Conservation (phyloP, 2,113 vertebrate species). For the Trichechus manatus region DNA sequence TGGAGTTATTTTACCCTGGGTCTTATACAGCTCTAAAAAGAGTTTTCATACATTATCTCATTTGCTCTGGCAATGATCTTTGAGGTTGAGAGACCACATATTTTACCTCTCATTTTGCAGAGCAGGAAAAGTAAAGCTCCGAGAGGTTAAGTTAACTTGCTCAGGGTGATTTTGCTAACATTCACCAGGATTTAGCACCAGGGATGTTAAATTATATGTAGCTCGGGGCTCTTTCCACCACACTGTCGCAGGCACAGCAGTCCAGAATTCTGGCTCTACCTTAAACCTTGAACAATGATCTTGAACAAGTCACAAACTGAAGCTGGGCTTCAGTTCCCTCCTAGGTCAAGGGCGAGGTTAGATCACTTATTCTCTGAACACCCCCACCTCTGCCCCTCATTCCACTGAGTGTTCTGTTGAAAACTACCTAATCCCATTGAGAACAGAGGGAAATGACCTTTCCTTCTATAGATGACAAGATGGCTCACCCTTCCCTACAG, state of each 20-base stretch:
- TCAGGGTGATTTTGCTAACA: not conserved
- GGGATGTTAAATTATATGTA: not conserved
- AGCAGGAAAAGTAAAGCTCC: not conserved
- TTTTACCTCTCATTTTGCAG: conserved; percentile 53
- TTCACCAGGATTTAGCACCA: not conserved
- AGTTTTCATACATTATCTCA: not conserved
- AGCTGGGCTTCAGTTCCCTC: conserved; percentile 56
- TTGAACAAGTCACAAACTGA: not conserved
- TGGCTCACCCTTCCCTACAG: not conserved
- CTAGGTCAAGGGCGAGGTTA: not conserved
- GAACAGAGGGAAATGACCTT: conserved; percentile 16
- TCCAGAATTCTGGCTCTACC: not conserved
- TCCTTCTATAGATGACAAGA: not conserved
- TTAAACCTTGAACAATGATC: not conserved
- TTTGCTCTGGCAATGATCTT: conserved; percentile 54
- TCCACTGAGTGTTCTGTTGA: not conserved
- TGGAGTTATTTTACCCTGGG: not conserved
- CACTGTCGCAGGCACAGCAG: not conserved
- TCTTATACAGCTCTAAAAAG: not conserved
- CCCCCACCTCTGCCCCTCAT: not conserved
- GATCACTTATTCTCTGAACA: not conserved
- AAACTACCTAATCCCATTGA: not conserved
- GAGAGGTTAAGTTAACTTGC: not conserved
- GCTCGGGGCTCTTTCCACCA: not conserved
- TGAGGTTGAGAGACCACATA: conserved; percentile 18